Percentiles rank a stretch among this genome's conserved stretches.
phyloP scores from a whole-genome alignment of 2,888 invertebrate species.

The Lochmaea crataegi region DNA sequence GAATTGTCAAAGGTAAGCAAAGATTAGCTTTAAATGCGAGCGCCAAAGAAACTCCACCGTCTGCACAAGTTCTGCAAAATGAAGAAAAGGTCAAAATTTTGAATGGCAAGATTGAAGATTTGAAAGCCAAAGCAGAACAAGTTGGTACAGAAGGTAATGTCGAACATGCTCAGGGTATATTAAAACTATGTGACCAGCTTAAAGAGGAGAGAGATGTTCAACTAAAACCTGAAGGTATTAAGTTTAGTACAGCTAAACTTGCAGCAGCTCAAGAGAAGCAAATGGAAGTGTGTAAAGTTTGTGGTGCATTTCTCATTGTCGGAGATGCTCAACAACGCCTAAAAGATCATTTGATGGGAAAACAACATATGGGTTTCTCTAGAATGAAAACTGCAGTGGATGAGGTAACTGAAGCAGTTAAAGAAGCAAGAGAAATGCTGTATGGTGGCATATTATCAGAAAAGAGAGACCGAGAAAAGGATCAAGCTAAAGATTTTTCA shows the following conservation, averaged over 20 bases:
- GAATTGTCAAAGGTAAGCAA: conserved; percentile 70
- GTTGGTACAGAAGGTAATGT: conserved; percentile 94
- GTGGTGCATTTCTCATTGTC: conserved; percentile 98
- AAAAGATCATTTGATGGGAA: conserved; percentile 98
- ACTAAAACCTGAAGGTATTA: conserved; percentile 80
- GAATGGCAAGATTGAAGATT: conserved; percentile 88
- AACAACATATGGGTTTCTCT: conserved; percentile 93
- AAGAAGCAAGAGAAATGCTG: conserved; percentile 69
- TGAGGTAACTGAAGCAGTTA: conserved; percentile 70
- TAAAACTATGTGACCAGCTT: conserved; percentile 94
- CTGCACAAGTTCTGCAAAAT: conserved; percentile 83
- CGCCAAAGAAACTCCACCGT: conserved; percentile 62
- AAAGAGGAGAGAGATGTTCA: conserved; percentile 91
- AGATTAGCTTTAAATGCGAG: conserved; percentile 91
- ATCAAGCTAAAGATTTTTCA: conserved; percentile 42
- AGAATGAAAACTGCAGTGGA: conserved; percentile 77
- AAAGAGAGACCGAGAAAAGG: conserved; percentile 48
- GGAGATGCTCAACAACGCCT: conserved; percentile 98
- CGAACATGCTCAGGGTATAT: conserved; percentile 95
- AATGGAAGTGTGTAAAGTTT: conserved; percentile 99
- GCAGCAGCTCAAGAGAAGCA: conserved; percentile 94
- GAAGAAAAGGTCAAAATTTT: conserved; percentile 89
- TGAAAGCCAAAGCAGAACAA: conserved; percentile 93
- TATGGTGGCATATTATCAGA: conserved; percentile 43
- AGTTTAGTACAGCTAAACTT: conserved; percentile 82